Conservation (phyloP, 2,888 invertebrate species). For the Cephus pygmeus region DNA sequence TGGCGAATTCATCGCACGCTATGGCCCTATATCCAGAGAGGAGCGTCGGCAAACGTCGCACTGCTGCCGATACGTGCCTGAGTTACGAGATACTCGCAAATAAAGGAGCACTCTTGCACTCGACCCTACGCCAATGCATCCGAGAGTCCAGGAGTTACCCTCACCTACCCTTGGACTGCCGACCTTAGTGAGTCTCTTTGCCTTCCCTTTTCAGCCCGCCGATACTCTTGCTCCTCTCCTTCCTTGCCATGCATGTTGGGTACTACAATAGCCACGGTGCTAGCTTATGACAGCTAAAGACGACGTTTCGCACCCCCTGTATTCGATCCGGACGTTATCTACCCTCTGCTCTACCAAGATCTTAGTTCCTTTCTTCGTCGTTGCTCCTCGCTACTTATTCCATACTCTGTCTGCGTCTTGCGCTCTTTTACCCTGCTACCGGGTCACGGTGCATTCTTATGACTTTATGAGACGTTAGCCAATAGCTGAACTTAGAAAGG, state of each 20-base stretch:
- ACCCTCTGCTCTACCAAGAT: background rate
- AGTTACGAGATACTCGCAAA: slow-evolving; percentile 35
- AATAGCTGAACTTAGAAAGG: background rate
- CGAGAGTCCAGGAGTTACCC: background rate
- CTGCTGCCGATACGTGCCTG: slow-evolving; percentile 36
- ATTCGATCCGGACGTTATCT: slow-evolving; percentile 3
- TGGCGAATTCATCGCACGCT: slow-evolving; percentile 28
- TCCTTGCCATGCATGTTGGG: background rate
- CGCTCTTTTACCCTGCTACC: background rate
- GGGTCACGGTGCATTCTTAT: background rate
- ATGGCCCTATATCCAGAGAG: slow-evolving; percentile 22
- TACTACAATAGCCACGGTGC: slow-evolving; percentile 5
- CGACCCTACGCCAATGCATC: slow-evolving; percentile 7
- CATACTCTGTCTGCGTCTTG: background rate
- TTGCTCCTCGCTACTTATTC: background rate
- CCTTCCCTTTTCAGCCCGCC: slow-evolving; percentile 13
- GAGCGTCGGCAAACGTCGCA: slow-evolving; percentile 24
- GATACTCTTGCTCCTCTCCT: slow-evolving; percentile 9
- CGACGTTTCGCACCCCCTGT: slow-evolving; percentile 1
- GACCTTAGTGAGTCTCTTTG: slow-evolving; percentile 10
- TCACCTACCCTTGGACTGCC: background rate
- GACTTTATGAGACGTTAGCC: background rate
- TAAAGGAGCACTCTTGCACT: slow-evolving; percentile 17
- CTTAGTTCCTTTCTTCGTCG: background rate
- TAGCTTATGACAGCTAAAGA: background rate